Evolutionary conservation across 2,888 invertebrate species (phyloP), one percentile per base, ranked within the genome.

Genomic region (Drosophila pegasa): DNA sequence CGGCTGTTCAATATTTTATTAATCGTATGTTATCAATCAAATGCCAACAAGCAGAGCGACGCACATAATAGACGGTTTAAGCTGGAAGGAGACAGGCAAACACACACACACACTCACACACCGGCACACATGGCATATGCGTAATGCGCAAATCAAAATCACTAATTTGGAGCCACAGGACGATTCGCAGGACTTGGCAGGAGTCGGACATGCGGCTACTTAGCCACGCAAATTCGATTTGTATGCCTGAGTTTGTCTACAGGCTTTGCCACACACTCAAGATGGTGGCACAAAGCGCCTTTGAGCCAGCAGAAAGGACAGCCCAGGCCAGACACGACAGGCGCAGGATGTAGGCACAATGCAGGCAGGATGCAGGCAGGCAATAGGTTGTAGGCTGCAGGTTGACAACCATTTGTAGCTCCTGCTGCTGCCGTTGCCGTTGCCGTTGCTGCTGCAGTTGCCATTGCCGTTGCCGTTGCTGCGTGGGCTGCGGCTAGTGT

Each of bases 1-100:
- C 61, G 73, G 55, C 48, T 69, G 57, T 75, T 74, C 87, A 80
- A 87, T 89, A 88, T 89, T 89, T 88, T 88, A 89, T 89, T 88
- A 89, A 88, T 88, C 86, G 81, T 69, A 75, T 83, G 83, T 84
- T 83, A 88, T 88, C 89, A 88, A 89, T 88, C 89, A 89, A 80
- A 79, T 51, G 74, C 50, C 74, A 87, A 72, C 84, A 74, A 69
- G 71, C 75, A 63, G 51, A 33, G 35, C 47, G 40, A 65, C 9
- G 38, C 41, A 55, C 56, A 41, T 27, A 50, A 52, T 50, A 58
- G 41, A 54, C 47, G 25, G 33, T 33, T 20, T 50, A 40, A 50
- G 51, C 66, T 55, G 48, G 41, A 29, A 16, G 12, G 27, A 22
- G 18, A 48, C 31, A 20, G 18, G 25, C 33, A 51, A 22, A 37